A percentile compares a stretch with the other conserved stretches of the same genome.
Conservation (phyloP, 1,140 invertebrate genomes). For the Caenorhabditis tropicalis region DNA sequence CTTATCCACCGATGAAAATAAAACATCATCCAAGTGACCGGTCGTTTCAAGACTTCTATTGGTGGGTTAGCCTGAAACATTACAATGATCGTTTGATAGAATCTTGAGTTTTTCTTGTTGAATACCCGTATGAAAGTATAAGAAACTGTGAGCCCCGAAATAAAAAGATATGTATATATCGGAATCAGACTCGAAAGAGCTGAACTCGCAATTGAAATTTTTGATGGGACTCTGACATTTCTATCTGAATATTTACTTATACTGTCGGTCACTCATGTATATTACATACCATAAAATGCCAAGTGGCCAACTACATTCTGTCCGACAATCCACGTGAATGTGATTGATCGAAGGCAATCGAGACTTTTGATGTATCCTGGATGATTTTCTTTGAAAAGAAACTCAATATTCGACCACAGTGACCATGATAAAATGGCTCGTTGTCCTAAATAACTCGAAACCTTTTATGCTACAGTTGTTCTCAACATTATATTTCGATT, state of each 20-base stretch:
- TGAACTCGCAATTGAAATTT: not conserved
- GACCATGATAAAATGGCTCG: not conserved
- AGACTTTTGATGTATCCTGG: constrained; percentile 5
- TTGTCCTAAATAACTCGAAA: not conserved
- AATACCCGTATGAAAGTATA: not conserved
- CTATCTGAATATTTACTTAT: not conserved
- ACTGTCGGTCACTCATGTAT: not conserved
- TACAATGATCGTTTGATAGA: too few relatives aligned
- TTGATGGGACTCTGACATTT: not conserved
- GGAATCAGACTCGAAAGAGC: not conserved
- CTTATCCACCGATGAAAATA: constrained; percentile 18
- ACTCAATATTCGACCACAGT: constrained; percentile 14
- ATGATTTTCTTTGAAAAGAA: not conserved
- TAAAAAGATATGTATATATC: constrained; percentile 2
- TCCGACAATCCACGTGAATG: constrained; percentile 20
- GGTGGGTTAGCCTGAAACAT: not conserved
- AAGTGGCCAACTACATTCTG: constrained; percentile 16
- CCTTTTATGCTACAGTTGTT: not conserved
- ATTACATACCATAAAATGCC: not conserved
- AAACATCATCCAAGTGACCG: constrained; percentile 1
- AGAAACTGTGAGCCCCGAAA: not conserved
- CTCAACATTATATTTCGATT: not conserved
- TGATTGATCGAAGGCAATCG: not conserved
- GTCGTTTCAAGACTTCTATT: not conserved
- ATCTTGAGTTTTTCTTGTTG: too few relatives aligned